A percentile compares a stretch with the other conserved stretches of the same genome.
Conservation (phyloP, 2,888 invertebrate species). For the Cerastoderma edule region DNA sequence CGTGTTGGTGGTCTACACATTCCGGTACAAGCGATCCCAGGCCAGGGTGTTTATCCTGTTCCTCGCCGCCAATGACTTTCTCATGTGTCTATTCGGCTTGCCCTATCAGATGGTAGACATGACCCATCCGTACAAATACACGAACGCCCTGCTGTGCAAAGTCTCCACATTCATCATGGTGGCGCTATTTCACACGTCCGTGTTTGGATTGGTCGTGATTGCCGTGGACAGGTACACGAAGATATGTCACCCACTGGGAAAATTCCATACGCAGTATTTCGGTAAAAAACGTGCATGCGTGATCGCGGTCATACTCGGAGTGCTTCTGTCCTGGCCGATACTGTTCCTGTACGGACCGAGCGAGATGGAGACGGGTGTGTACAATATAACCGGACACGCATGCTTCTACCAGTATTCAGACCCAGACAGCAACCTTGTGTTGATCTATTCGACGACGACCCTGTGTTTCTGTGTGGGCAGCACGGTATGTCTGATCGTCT, state of each 20-base stretch:
- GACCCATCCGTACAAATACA: slow-evolving; percentile 67
- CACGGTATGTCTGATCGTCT: slow-evolving; percentile 42
- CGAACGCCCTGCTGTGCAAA: slow-evolving; percentile 62
- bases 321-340: slow-evolving; percentile 66
- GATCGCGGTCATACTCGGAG: slow-evolving; percentile 42
- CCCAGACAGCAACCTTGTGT: slow-evolving; percentile 58
- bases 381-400: slow-evolving; percentile 64
- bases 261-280: slow-evolving; percentile 64
- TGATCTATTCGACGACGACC: slow-evolving; percentile 60
- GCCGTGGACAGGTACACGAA: slow-evolving; percentile 74
- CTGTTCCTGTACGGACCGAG: slow-evolving; percentile 70
- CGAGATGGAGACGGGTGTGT: slow-evolving; percentile 56
- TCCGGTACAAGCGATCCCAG: slow-evolving; percentile 68
- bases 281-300: slow-evolving; percentile 61
- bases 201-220: slow-evolving; percentile 68
- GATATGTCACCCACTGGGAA: slow-evolving; percentile 71
- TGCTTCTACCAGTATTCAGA: slow-evolving; percentile 67
- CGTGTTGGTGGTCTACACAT: slow-evolving; percentile 69
- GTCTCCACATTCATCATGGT: slow-evolving; percentile 61
- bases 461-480: slow-evolving; percentile 45
- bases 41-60: slow-evolving; percentile 72
- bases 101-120: slow-evolving; percentile 75
- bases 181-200: slow-evolving; percentile 63
- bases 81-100: slow-evolving; percentile 69
- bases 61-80: slow-evolving; percentile 68